A percentile compares a stretch with the other conserved stretches of the same genome.
Conservation (phyloP, 2,888 invertebrate species). For the Vanessa cardui region DNA sequence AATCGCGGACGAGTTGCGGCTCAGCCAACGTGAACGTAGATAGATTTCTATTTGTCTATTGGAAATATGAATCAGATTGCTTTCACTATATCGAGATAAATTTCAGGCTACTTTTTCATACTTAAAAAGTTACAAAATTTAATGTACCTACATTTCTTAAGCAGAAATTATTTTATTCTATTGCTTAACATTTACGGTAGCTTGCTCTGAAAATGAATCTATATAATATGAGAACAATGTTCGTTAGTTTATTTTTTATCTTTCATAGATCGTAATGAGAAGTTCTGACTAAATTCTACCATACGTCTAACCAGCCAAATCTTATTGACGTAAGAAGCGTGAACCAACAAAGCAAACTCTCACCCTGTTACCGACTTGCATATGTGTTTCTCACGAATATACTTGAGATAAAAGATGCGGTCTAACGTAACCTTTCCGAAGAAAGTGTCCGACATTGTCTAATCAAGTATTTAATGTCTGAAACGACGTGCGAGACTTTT, state of each 20-base stretch:
- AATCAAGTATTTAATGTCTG: conserved; percentile 48
- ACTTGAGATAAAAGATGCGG: conserved; percentile 29
- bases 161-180: no score
- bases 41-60: conserved; percentile 71
- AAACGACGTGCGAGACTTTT: conserved; percentile 32
- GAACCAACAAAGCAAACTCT: conserved; percentile 65
- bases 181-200: no score
- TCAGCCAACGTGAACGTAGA: conserved; percentile 55
- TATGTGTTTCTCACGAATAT: conserved; percentile 67
- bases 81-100: conserved; percentile 41
- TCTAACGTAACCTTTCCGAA: conserved; percentile 56
- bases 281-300: conserved; percentile 15
- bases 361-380: conserved; percentile 55
- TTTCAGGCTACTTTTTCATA: conserved; percentile 26
- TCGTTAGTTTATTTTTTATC: conserved; percentile 7
- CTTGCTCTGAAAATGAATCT: not conserved
- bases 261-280: conserved; percentile 2
- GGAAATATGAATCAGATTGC: conserved; percentile 60
- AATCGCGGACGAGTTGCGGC: conserved; percentile 51
- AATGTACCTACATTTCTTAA: no score
- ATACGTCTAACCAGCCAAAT: conserved; percentile 47
- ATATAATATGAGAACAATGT: not conserved
- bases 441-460: conserved; percentile 61
- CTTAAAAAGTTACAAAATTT: not conserved
- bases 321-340: conserved; percentile 70